Conservation (phyloP, 2,113 vertebrate genomes). For the Misgurnus mizolepis region DNA sequence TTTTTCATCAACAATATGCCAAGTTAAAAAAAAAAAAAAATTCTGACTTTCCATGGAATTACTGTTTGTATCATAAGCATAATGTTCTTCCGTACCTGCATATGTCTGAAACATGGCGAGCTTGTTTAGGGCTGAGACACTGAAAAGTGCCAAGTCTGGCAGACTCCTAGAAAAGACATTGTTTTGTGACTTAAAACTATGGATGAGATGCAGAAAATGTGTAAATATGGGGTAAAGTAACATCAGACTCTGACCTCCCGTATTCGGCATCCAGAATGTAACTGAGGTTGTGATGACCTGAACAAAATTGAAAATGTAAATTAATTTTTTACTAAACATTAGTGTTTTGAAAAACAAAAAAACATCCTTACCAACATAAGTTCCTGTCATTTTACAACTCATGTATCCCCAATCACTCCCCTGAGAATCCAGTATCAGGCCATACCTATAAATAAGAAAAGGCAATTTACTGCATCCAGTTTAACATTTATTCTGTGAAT, state of each 20-base stretch:
- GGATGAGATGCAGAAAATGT: background rate
- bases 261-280: slow-evolving; percentile 71
- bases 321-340: background rate
- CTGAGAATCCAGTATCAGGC: slow-evolving; percentile 63
- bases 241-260: slow-evolving; percentile 76
- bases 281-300: slow-evolving; percentile 81
- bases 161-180: slow-evolving; percentile 72
- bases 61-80: background rate
- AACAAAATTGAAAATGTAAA: slow-evolving; percentile 2
- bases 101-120: slow-evolving; percentile 84
- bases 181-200: no score
- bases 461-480: background rate
- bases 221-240: background rate
- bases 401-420: slow-evolving; percentile 67
- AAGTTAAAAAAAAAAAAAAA: background rate
- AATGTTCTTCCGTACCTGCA: slow-evolving; percentile 70
- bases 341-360: background rate
- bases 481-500: no score
- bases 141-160: slow-evolving; percentile 59
- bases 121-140: slow-evolving; percentile 72
- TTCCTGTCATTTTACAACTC: slow-evolving; percentile 78
- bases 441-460: slow-evolving; percentile 65
- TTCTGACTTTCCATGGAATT: background rate
- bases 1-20: background rate
- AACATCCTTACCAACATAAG: slow-evolving; percentile 78